A percentile compares a stretch with the other conserved stretches of the same genome.
Conservation (phyloP, 2,113 vertebrate species). For the Hiodon alosoides region DNA sequence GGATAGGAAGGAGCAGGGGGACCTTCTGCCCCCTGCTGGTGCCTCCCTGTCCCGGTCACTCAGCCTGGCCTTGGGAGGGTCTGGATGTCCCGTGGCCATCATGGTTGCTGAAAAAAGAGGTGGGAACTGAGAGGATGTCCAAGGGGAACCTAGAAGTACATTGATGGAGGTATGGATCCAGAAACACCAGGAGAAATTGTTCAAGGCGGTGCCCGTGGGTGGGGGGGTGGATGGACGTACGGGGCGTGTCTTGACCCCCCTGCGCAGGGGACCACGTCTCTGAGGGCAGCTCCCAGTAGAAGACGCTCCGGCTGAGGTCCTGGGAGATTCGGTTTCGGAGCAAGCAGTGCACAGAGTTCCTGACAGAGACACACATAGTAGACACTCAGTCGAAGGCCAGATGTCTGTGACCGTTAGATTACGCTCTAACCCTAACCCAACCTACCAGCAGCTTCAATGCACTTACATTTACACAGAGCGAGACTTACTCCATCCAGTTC, state of each 20-base stretch:
- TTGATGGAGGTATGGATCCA: too few species aligned
- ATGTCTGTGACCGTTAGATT: not conserved
- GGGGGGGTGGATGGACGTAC: conserved; percentile 4
- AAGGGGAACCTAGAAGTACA: too few species aligned
- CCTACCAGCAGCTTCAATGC: too few species aligned
- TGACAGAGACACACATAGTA: conserved; percentile 36
- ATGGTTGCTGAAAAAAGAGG: too few species aligned
- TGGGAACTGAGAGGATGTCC: too few species aligned
- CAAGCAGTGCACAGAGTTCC: conserved; percentile 79
- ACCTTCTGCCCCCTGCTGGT: not conserved
- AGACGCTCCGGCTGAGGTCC: conserved; percentile 54
- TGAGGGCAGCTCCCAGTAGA: conserved; percentile 37
- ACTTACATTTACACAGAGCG: too few species aligned
- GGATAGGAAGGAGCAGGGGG: not conserved
- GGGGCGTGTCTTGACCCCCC: conserved; percentile 5
- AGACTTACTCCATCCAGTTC: too few species aligned
- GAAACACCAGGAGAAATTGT: too few species aligned
- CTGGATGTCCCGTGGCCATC: not conserved
- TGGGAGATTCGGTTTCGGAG: conserved; percentile 60
- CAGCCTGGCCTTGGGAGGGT: not conserved
- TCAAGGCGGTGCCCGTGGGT: not conserved
- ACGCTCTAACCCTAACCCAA: too few species aligned
- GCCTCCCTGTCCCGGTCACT: not conserved
- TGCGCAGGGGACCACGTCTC: not conserved
- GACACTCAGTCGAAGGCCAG: not conserved